Base-by-base conservation (phyloP, 2,888 invertebrate species). In the Dryadula phaetusa region DNA sequence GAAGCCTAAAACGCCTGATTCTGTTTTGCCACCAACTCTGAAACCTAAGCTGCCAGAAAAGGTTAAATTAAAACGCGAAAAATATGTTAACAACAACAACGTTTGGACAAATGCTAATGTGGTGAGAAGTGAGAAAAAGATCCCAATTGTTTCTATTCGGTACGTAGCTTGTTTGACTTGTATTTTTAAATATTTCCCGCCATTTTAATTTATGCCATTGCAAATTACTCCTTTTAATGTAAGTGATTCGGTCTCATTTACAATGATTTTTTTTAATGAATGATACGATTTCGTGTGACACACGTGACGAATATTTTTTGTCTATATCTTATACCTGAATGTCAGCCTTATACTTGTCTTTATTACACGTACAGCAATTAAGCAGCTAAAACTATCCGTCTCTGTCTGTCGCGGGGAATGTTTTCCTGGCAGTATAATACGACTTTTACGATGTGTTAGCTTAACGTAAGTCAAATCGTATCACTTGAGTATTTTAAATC, bases 71-170 rank as follows among this genome's bases (percentile, higher is more conserved):
- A 88, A 86, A 79, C 70, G 84, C 32, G 84, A 85, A 32, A 90
- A 90, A 74, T 88, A 85, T 77, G 85, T 92, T n/a, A 92, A 92
- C 70, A 92, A 92, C 74, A 92, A 92, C 74, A 85, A 86, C 72
- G 84, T 89, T 65, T 92, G 91, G 91, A 82, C 87, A 2, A 85
- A 84, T 70, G 83, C 85, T 22, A 86, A 84, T 76, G 84, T 86
- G 63, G 76, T 76, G 49, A 86, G 77, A 72, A 77, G 72, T 66
- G 75, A 80, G 46, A 83, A 79, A 49, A 86, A 82, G 77, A 76
- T 81, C 44, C 77, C 84, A 16, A 75, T 80, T 40, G 67, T 81
- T 40, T 79, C 79, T 32, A 66, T 83, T 73, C 84, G 85, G 91
- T 90, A 81, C 85, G 88, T 74, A 60, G 49, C 62, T 25, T 47